Evolutionary conservation across 2,797 vertebrate species (phyloP), one percentile per base, ranked within the genome.

Genomic region (Rousettus madagascariensis): DNA sequence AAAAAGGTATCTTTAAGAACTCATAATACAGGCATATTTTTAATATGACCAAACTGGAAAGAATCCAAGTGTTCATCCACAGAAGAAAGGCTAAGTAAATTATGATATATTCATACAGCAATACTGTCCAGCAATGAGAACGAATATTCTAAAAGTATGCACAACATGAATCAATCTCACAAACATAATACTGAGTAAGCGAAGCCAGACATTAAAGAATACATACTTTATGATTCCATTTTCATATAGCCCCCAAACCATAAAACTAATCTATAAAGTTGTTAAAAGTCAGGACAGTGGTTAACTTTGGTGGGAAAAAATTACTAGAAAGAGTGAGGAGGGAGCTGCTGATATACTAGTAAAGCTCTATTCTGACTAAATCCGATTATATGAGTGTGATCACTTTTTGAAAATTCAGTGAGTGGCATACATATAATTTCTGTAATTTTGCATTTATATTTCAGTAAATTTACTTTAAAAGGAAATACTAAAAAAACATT

Each of bases 351-450:
- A 36, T 65, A 59, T 24, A 24, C 28, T 30, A 51, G 19, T 20
- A 86, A 93, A 90, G 24, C 26, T 82, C 38, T 86, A n/a, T 84
- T 91, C n/a, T 71, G n/a, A 71, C 85, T 17, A 49, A n/a, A 74
- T 51, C 16, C 72, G 12, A 66, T 86, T 49, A 72, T 20, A 71
- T 61, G 78, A 38, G 8, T 53, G 24, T 59, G 33, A 69, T 71
- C 30, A 84, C 26, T 87, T 75, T 63, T 61, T 71, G 63, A 63
- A 55, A 71, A 71, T 78, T 92, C 82, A 65, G 66, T 72, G 17
- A 95, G 16, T 5, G 49, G 19, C 26, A 83, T 24, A 43, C 53
- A 53, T 55, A 71, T 26, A 13, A 91, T 71, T 41, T 83, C 36
- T 63, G 61, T 51, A 63, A 26, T 86, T 91, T 84, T 78, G 13